Evolutionary conservation across 2,888 invertebrate genomes (phyloP).

Genomic region (Barypeithes pellucidus): DNA sequence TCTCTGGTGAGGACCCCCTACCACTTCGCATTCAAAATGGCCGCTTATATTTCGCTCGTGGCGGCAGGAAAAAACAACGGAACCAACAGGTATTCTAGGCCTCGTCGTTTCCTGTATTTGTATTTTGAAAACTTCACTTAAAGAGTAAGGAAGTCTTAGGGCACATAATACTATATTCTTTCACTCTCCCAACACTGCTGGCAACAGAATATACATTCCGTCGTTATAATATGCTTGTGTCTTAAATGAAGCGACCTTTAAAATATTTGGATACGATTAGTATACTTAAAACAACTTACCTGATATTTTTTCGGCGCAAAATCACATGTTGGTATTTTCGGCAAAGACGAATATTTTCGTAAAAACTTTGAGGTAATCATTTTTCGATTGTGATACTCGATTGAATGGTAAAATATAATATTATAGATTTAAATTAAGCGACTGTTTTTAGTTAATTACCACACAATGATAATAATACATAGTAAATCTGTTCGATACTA

Average conservation of each 20-base stretch:
- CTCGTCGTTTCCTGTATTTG: too few relatives aligned
- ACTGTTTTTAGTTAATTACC: neutral
- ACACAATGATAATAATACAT: constrained; percentile 4
- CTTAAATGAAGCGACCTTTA: too few relatives aligned
- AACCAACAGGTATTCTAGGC: too few relatives aligned
- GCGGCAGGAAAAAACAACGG: too few relatives aligned
- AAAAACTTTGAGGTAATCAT: neutral
- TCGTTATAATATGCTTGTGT: constrained; percentile 12
- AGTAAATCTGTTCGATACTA: neutral
- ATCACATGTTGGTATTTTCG: constrained; percentile 60
- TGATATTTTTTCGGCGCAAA: constrained; percentile 66
- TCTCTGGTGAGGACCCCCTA: too few relatives aligned
- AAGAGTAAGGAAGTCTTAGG: too few relatives aligned
- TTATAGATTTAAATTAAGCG: neutral
- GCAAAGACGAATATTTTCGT: constrained; percentile 17
- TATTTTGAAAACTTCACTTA: too few relatives aligned
- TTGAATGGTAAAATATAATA: neutral
- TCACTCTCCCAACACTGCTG: too few relatives aligned
- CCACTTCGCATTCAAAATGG: too few relatives aligned
- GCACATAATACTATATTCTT: too few relatives aligned
- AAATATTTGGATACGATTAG: constrained; percentile 1
- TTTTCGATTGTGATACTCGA: constrained; percentile 1
- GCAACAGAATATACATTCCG: too few relatives aligned
- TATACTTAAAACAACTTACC: constrained; percentile 61
- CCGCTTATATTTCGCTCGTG: too few relatives aligned